phyloP scores from a whole-genome alignment of 2,888 invertebrate genomes.

The Drosophila emarginata region DNA sequence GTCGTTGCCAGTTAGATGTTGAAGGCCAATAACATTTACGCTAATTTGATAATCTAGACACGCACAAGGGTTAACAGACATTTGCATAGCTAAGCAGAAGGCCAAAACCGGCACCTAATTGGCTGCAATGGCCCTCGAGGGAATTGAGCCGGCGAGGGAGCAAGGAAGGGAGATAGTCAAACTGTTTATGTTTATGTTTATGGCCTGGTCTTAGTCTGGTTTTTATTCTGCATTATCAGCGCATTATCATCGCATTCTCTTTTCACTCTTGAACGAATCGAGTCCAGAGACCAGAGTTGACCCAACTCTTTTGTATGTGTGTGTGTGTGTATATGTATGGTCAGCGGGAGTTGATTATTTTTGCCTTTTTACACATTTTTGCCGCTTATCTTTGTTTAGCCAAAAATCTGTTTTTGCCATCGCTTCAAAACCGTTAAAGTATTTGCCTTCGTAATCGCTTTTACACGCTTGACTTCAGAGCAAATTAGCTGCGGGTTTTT shows the following conservation, averaged over 20 bases:
- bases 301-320: slow-evolving; percentile 25
- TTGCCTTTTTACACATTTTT: slow-evolving; percentile 56
- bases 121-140: slow-evolving; percentile 82
- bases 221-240: slow-evolving; percentile 59
- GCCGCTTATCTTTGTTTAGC: slow-evolving; percentile 61
- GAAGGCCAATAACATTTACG: slow-evolving; percentile 71
- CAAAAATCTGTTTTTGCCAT: slow-evolving; percentile 59
- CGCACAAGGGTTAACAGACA: slow-evolving; percentile 68
- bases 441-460: slow-evolving; percentile 75
- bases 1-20: slow-evolving; percentile 37
- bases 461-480: slow-evolving; percentile 79
- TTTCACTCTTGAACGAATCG: slow-evolving; percentile 55
- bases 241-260: slow-evolving; percentile 73
- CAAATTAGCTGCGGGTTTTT: slow-evolving; percentile 72
- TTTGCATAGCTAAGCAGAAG: slow-evolving; percentile 79
- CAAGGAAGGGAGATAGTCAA: background rate
- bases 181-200: slow-evolving; percentile 33
- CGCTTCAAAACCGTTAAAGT: slow-evolving; percentile 41
- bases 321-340: slow-evolving; percentile 50
- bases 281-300: slow-evolving; percentile 27
- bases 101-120: slow-evolving; percentile 78
- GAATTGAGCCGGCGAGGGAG: slow-evolving; percentile 50
- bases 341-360: slow-evolving; percentile 79
- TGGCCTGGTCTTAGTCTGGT: slow-evolving; percentile 28
- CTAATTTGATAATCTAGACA: slow-evolving; percentile 79